A percentile compares a stretch with the other conserved stretches of the same genome.
These are phyloP conservation scores for Rousettus madagascariensis DNA, from an alignment of 2,797 vertebrate genomes.

Conservation along the genomic window DNA sequence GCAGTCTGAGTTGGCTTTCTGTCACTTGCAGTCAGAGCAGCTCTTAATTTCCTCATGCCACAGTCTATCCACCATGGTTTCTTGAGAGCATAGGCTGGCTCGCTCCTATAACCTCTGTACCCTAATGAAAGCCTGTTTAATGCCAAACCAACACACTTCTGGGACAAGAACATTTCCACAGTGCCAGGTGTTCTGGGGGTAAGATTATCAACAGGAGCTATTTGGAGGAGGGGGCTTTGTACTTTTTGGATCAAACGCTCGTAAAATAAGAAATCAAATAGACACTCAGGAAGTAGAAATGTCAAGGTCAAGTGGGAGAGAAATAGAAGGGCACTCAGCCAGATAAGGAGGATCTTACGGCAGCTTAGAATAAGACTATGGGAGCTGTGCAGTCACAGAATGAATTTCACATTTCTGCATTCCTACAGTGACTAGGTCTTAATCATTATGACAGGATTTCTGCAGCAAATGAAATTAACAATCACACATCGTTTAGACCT, in stretches of 20 bases:
- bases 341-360: not conserved
- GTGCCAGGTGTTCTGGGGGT: not conserved
- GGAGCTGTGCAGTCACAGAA: not conserved
- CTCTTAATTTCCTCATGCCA: not conserved
- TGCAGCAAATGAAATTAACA: constrained; percentile 48
- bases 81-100: not conserved
- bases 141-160: not conserved
- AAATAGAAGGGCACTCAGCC: not conserved
- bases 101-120: not conserved
- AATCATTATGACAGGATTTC: constrained; percentile 52
- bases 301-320: constrained; percentile 11
- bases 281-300: not conserved
- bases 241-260: not conserved
- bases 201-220: not conserved
- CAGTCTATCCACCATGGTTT: not conserved
- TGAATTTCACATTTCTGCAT: not conserved
- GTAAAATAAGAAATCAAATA: not conserved
- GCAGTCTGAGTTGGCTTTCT: not conserved
- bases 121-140: not conserved
- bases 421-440: constrained; percentile 40
- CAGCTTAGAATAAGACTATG: not conserved
- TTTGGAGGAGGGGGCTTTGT: not conserved
- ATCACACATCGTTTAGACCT: constrained; percentile 47
- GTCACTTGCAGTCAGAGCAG: not conserved
- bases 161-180: not conserved